Conservation (phyloP, 2,797 vertebrate species). For the Falco naumanni region DNA sequence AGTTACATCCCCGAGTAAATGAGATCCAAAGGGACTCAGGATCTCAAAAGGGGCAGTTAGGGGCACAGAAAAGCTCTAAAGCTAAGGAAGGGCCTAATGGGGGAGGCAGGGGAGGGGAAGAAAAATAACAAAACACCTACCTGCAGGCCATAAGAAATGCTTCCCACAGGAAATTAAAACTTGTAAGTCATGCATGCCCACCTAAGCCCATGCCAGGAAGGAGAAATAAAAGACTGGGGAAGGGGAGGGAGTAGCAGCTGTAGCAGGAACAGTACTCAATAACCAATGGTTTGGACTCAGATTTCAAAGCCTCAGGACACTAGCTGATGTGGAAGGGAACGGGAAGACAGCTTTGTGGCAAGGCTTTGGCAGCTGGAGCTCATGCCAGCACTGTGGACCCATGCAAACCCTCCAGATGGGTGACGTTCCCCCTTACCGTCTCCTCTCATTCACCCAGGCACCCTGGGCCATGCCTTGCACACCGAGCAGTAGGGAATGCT, state of each 20-base stretch:
- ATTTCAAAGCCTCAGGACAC: neutral
- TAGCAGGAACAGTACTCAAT: neutral
- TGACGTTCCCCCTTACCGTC: neutral
- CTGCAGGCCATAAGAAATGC: slow-evolving; percentile 31
- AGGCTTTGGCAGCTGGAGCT: neutral
- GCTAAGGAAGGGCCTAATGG: neutral
- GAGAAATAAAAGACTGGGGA: slow-evolving; percentile 15
- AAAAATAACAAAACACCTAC: slow-evolving; percentile 31
- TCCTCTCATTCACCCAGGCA: neutral
- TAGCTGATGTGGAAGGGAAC: neutral
- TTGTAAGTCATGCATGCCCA: slow-evolving; percentile 30
- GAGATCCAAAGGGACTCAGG: neutral
- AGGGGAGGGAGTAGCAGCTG: slow-evolving; percentile 1
- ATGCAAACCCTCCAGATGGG: neutral
- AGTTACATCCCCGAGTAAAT: neutral
- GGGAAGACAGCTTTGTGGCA: neutral
- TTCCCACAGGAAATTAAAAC: slow-evolving; percentile 68
- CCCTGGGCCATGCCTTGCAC: neutral
- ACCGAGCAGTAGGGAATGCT: neutral
- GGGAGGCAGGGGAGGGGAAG: neutral
- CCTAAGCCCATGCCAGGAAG: slow-evolving; percentile 44
- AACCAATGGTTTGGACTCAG: neutral
- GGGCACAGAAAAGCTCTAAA: slow-evolving; percentile 1
- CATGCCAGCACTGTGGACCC: neutral
- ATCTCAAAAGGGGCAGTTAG: neutral